Evolutionary conservation across 1,140 invertebrate genomes (phyloP).

Genomic region (Vanessa tameamea): DNA sequence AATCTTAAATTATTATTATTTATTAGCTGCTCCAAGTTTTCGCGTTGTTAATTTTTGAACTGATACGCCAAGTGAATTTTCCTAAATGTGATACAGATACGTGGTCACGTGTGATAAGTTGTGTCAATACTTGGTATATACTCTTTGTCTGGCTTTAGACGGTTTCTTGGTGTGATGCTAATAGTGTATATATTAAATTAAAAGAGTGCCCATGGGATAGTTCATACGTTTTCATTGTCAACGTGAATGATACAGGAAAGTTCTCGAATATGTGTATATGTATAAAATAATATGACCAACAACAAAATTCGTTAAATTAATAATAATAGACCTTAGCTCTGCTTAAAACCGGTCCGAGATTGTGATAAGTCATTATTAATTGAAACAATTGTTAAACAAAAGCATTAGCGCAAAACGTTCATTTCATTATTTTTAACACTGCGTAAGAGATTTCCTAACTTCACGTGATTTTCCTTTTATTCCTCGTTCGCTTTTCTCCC

Average conservation of each 20-base stretch:
- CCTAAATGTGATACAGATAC: too few species aligned
- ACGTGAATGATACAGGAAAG: not conserved
- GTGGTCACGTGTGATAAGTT: too few species aligned
- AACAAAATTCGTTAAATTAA: not conserved
- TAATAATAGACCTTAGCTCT: not conserved
- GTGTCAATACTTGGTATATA: too few species aligned
- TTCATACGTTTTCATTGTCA: not conserved
- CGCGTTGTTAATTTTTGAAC: too few species aligned
- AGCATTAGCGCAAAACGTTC: slow-evolving; percentile 24
- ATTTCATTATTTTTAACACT: slow-evolving; percentile 42
- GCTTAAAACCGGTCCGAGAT: not conserved
- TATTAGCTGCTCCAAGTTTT: too few species aligned
- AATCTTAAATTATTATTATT: too few species aligned
- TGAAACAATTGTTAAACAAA: not conserved
- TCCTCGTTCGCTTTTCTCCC: slow-evolving; percentile 36
- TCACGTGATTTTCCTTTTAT: slow-evolving; percentile 46
- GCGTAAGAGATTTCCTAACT: slow-evolving; percentile 51
- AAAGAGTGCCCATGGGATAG: not conserved
- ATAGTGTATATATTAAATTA: too few species aligned
- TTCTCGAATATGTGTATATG: not conserved
- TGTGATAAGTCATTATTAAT: slow-evolving; percentile 13
- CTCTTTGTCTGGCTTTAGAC: too few species aligned
- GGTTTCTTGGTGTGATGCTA: too few species aligned
- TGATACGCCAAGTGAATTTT: too few species aligned
- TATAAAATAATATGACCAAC: not conserved